phyloP scores from a whole-genome alignment of 2,113 vertebrate species.

The Numenius arquata region DNA sequence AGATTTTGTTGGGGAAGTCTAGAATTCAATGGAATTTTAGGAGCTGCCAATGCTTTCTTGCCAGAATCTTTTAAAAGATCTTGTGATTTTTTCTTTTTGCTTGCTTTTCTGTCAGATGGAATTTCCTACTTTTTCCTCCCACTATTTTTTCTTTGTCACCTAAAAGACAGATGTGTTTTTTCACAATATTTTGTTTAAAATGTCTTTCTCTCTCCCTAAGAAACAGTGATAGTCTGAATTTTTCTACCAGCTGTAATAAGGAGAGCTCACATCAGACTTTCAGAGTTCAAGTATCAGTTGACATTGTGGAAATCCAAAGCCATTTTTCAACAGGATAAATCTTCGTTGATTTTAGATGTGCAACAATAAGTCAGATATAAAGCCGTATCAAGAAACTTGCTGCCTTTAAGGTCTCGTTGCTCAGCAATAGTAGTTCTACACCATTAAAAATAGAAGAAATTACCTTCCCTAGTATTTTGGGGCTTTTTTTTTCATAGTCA shows the following conservation, averaged over 20 bases:
- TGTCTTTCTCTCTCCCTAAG: not conserved
- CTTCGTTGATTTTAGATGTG: not conserved
- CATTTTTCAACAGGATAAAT: not conserved
- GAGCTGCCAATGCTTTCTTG: conserved; percentile 4
- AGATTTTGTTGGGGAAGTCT: not conserved
- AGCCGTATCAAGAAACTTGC: not conserved
- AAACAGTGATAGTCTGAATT: not conserved
- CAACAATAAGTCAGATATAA: not conserved
- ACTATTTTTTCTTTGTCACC: not conserved
- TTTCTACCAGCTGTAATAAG: not conserved
- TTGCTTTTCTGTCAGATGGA: not conserved
- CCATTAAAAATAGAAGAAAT: not conserved
- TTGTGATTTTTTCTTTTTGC: not conserved
- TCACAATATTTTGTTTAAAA: not conserved
- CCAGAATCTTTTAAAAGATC: conserved; percentile 1
- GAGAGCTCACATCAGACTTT: not conserved
- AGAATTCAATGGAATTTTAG: conserved; percentile 26
- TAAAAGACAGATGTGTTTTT: conserved; percentile 2
- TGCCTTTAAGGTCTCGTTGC: not conserved
- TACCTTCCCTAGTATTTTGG: not conserved
- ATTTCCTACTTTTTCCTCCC: conserved; percentile 2
- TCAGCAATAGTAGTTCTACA: not conserved
- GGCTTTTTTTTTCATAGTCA: not conserved
- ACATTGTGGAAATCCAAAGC: not conserved
- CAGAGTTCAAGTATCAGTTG: not conserved